Conservation (phyloP, 1,140 invertebrate species). For the Drosophila pseudoobscura region DNA sequence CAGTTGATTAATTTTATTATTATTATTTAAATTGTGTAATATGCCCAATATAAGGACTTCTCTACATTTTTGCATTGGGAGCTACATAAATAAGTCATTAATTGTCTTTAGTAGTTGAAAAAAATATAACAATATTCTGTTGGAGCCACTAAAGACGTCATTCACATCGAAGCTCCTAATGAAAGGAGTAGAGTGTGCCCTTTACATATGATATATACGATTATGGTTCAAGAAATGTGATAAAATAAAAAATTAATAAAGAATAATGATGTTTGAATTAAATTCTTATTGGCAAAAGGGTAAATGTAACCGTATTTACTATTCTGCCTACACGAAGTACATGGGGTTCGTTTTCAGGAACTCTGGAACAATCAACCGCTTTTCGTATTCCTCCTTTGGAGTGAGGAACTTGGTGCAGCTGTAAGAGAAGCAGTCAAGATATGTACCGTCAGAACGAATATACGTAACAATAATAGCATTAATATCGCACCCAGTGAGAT, state of each 20-base stretch:
- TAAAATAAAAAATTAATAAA: conserved; percentile 45
- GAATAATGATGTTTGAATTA: conserved; percentile 1
- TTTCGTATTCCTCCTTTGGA: conserved; percentile 57
- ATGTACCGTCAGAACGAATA: not conserved
- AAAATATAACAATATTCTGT: not conserved
- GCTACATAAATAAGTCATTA: not conserved
- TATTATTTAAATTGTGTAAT: conserved; percentile 30
- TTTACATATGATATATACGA: conserved; percentile 19
- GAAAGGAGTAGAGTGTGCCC: not conserved
- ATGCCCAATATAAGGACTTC: not conserved
- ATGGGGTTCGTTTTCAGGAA: conserved; percentile 73
- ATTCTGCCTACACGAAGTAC: conserved; percentile 73
- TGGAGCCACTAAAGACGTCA: not conserved
- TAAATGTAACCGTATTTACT: not conserved
- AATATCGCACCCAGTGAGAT: conserved; percentile 84
- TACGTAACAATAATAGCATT: not conserved
- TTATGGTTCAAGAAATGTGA: conserved; percentile 67
- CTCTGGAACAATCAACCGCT: conserved; percentile 53
- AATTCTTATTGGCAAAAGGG: not conserved
- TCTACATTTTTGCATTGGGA: not conserved
- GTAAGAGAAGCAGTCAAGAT: not conserved
- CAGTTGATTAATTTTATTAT: conserved; percentile 39
- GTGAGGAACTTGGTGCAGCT: conserved; percentile 17
- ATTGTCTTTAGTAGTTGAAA: not conserved
- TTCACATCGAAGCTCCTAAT: not conserved